Evolutionary conservation across 2,113 vertebrate genomes (phyloP), one percentile per base, ranked within the genome.

Genomic region (Cyprinus carpio): DNA sequence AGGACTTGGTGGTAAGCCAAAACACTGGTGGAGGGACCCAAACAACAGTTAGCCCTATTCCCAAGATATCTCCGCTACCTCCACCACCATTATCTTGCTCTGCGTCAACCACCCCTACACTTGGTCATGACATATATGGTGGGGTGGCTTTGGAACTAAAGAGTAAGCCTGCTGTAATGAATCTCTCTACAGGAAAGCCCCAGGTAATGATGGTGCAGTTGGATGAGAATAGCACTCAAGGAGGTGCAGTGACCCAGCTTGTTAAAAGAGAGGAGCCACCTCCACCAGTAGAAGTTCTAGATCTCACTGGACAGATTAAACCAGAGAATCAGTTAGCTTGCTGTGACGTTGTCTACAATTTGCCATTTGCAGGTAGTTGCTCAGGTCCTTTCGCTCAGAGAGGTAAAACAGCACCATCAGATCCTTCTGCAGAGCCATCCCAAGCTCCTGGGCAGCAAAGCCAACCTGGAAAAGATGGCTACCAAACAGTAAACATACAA

Each of bases 261-360:
- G 90, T 99, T 87, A 98, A 97, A 87, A 94, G 93, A 88, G 96
- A 98, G 74, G 94, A 95, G 0, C 91, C 92, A 0, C 74, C 54
- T 82, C 85, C 87, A 80, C 91, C 88, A 88, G 87, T 81, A 87
- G 96, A 95, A 0, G 95, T 97, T 31, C 92, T 99, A 91, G 98
- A 99, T 92, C 96, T 99, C 75, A 99, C 97, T 0, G 96, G 97
- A 49, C 95, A 94, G 0, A 91, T 99, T 81, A 96, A 98, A 92
- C 90, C 96, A 0, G 98, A 99, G 90, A 98, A 95, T 91, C 97
- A 98, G 87, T 94, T 96, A 74, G 97, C 96, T 13, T 99, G 98
- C 91, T 99, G 98, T 58, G 98, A 99, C 76, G 93, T 99, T 90
- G 98, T 99, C 90, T 99, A 99, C 91, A 98, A 97, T 91, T 95